These are phyloP conservation scores for Eristalis intricaria DNA, from an alignment of 2,888 invertebrate genomes.

Conservation along the genomic window DNA sequence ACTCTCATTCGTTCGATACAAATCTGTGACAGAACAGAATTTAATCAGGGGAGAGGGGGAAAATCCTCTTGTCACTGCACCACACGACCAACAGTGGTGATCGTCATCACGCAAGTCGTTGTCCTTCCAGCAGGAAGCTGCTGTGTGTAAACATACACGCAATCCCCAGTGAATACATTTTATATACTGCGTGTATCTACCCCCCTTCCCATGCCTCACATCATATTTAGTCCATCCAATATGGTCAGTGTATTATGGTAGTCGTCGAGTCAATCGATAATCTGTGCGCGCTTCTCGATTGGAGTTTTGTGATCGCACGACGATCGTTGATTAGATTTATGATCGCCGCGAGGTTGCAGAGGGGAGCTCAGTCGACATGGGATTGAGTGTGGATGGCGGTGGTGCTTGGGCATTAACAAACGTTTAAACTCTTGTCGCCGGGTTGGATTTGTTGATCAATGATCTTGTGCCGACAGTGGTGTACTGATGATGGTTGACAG, in stretches of 20 bases:
- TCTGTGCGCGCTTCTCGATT: slow-evolving; percentile 16
- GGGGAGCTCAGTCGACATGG: slow-evolving; percentile 10
- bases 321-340: slow-evolving; percentile 65
- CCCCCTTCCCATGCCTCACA: slow-evolving; percentile 14
- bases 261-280: slow-evolving; percentile 56
- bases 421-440: slow-evolving; percentile 66
- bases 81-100: neutral
- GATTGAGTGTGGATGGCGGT: slow-evolving; percentile 18
- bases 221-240: slow-evolving; percentile 67
- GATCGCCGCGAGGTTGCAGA: slow-evolving; percentile 12
- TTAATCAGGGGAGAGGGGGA: slow-evolving; percentile 43
- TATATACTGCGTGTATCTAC: slow-evolving; percentile 19
- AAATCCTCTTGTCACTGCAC: slow-evolving; percentile 24
- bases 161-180: slow-evolving; percentile 65
- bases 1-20: slow-evolving; percentile 21
- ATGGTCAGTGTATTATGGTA: slow-evolving; percentile 28
- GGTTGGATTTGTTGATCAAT: slow-evolving; percentile 60
- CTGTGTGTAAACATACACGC: slow-evolving; percentile 58
- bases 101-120: slow-evolving; percentile 5
- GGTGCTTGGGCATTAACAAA: slow-evolving; percentile 59
- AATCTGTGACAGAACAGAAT: slow-evolving; percentile 43
- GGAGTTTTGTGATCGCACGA: neutral
- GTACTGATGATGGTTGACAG: slow-evolving; percentile 47
- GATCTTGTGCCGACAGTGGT: slow-evolving; percentile 61
- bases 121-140: slow-evolving; percentile 23